Conservation (phyloP, 2,888 invertebrate genomes). For the Rugalucina vietnamica region DNA sequence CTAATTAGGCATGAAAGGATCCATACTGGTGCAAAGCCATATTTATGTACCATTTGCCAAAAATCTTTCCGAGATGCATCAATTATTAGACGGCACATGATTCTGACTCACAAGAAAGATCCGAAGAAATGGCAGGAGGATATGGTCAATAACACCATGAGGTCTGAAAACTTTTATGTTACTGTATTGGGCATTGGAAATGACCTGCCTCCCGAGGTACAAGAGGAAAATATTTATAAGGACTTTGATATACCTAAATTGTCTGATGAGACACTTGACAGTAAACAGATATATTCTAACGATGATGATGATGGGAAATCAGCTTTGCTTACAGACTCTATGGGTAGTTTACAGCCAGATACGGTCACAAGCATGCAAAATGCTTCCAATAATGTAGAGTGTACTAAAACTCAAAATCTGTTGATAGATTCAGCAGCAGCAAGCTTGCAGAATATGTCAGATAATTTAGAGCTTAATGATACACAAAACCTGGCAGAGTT, state of each 20-base stretch:
- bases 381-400: too few relatives aligned
- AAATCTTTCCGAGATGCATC: conserved; percentile 80
- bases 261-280: conserved; percentile 71
- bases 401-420: too few relatives aligned
- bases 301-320: too few relatives aligned
- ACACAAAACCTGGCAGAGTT: too few relatives aligned
- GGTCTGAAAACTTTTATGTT: conserved; percentile 41
- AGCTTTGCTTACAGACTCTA: too few relatives aligned
- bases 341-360: too few relatives aligned
- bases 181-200: conserved; percentile 36
- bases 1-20: conserved; percentile 84
- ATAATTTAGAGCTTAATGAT: too few relatives aligned
- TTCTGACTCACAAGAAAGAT: conserved; percentile 75
- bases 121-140: conserved; percentile 70
- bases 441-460: too few relatives aligned
- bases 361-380: too few relatives aligned
- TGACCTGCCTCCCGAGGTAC: not conserved
- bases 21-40: conserved; percentile 84
- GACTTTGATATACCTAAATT: conserved; percentile 75
- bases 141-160: conserved; percentile 35
- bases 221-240: conserved; percentile 61
- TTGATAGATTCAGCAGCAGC: too few relatives aligned
- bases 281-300: too few relatives aligned
- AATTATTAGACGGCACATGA: conserved; percentile 76
- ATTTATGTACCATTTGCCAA: conserved; percentile 82